Evolutionary conservation across 2,113 vertebrate genomes (phyloP).

Genomic region (Atractosteus spatula): DNA sequence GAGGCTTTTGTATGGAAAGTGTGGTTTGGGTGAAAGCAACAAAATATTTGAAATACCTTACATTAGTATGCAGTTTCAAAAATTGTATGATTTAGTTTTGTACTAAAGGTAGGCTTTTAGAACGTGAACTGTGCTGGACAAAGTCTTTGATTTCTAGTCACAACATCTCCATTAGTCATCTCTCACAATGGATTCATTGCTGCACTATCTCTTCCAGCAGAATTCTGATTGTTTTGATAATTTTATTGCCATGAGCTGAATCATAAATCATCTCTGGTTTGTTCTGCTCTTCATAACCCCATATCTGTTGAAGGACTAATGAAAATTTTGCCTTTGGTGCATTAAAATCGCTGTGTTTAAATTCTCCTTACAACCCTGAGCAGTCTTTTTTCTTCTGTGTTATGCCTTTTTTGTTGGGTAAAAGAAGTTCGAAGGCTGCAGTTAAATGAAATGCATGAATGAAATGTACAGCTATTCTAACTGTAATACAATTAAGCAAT

Average conservation of each 20-base stretch:
- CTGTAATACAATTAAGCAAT: too few species aligned
- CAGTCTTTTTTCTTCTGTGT: background rate
- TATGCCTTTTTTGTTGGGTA: background rate
- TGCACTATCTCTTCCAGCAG: background rate
- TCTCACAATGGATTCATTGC: background rate
- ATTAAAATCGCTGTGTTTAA: background rate
- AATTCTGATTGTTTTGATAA: conserved; percentile 2
- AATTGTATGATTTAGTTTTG: background rate
- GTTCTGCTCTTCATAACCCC: background rate
- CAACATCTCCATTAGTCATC: background rate
- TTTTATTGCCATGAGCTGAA: conserved; percentile 7
- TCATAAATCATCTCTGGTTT: conserved; percentile 5
- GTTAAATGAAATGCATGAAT: too few species aligned
- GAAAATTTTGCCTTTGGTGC: background rate
- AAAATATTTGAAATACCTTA: background rate
- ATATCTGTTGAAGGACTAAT: conserved; percentile 2
- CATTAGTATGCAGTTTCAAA: background rate
- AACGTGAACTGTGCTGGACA: background rate
- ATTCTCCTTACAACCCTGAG: background rate
- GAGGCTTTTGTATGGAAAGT: background rate
- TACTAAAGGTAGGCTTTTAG: background rate
- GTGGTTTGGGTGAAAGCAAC: background rate
- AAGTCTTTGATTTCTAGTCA: background rate
- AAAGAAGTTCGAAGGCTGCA: background rate
- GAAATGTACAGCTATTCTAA: too few species aligned